These are phyloP conservation scores for Cancer borealis DNA, from an alignment of 2,888 invertebrate genomes.

Conservation along the genomic window DNA sequence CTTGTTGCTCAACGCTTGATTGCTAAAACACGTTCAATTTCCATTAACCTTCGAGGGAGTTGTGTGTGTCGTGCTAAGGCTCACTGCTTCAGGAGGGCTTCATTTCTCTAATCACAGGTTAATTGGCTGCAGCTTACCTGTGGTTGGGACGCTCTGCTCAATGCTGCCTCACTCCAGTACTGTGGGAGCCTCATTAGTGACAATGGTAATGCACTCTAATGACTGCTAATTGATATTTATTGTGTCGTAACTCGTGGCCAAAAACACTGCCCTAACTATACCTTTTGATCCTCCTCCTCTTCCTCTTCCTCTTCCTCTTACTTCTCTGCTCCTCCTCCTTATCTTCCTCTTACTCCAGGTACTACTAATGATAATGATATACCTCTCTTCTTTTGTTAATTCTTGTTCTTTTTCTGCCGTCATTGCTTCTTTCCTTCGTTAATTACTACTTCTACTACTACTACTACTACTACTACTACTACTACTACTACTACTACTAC, in stretches of 20 bases:
- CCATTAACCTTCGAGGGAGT: conserved; percentile 10
- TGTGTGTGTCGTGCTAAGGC: not conserved
- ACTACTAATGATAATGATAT: not conserved
- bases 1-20: not conserved
- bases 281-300: not conserved
- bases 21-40: conserved; percentile 23
- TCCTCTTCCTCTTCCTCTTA: not conserved
- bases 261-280: not conserved
- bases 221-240: conserved; percentile 51
- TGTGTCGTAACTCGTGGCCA: conserved; percentile 38
- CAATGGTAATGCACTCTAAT: conserved; percentile 44
- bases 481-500: not conserved
- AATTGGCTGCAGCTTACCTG: not conserved
- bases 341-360: not conserved
- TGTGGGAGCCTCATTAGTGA: conserved; percentile 36
- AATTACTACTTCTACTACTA: not conserved
- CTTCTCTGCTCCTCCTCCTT: not conserved
- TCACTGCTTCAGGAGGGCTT: not conserved
- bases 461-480: not conserved
- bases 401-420: not conserved
- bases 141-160: not conserved
- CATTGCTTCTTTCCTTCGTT: not conserved
- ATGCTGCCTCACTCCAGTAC: not conserved
- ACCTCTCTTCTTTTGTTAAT: not conserved
- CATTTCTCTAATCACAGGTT: conserved; percentile 37